Conservation (phyloP, 2,797 vertebrate species). For the Oreortyx pictus region DNA sequence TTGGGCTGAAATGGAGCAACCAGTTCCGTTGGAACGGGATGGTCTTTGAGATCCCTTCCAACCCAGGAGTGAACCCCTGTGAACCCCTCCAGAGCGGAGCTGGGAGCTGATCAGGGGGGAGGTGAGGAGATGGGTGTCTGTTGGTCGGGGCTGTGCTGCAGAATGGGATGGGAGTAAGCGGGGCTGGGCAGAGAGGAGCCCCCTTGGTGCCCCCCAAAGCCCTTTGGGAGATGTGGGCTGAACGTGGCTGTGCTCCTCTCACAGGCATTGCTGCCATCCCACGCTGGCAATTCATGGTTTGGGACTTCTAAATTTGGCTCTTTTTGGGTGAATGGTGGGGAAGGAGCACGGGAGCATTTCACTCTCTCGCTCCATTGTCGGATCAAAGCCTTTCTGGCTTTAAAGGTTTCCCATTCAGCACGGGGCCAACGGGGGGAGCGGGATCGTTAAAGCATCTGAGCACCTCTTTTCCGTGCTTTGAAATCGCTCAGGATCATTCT, state of each 20-base stretch:
- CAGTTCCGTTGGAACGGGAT: too few relatives aligned
- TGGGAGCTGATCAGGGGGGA: neutral
- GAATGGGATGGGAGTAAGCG: neutral
- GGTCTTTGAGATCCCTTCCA: too few relatives aligned
- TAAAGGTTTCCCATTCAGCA: constrained; percentile 9
- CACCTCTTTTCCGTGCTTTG: constrained; percentile 37
- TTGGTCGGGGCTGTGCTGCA: rapidly evolving
- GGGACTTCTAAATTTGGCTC: neutral
- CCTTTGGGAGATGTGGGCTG: neutral
- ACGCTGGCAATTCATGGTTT: neutral
- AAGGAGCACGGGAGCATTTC: neutral
- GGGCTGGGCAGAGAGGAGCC: neutral
- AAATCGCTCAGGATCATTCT: neutral
- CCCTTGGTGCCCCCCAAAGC: neutral
- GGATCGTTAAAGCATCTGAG: constrained; percentile 53
- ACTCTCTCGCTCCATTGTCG: neutral
- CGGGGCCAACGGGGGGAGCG: constrained; percentile 12
- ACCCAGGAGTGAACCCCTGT: too few relatives aligned
- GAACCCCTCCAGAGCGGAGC: neutral
- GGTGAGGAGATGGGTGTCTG: neutral
- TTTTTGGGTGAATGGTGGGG: neutral
- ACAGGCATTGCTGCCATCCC: neutral
- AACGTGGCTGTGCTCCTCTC: neutral
- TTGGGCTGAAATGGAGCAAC: neutral
- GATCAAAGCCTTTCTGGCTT: constrained; percentile 23